Conservation (phyloP, 1,140 invertebrate species). For the Eufriesea mexicana region DNA sequence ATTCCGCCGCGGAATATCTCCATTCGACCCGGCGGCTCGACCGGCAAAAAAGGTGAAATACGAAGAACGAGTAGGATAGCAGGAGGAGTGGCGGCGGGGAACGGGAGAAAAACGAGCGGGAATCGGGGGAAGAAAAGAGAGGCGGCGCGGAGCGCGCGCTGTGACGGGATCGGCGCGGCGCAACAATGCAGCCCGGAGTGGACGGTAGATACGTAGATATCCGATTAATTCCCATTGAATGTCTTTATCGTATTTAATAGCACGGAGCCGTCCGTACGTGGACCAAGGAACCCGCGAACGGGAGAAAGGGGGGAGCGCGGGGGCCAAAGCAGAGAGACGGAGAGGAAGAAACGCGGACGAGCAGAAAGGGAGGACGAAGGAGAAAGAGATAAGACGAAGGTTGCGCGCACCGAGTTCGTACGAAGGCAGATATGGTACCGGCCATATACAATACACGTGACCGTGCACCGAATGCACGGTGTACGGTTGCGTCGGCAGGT, state of each 20-base stretch:
- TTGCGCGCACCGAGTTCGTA: slow-evolving; percentile 41
- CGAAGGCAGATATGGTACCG: slow-evolving; percentile 67
- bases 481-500: slow-evolving; percentile 45
- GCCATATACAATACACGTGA: slow-evolving; percentile 59
- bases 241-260: slow-evolving; percentile 81
- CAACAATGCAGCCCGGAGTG: slow-evolving; percentile 62
- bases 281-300: not conserved
- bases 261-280: not conserved
- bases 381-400: slow-evolving; percentile 60
- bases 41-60: slow-evolving; percentile 37
- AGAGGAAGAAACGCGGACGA: not conserved
- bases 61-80: slow-evolving; percentile 25
- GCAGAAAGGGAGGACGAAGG: slow-evolving; percentile 13
- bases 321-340: too few relatives aligned
- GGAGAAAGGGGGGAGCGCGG: not conserved
- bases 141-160: slow-evolving; percentile 34
- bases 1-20: slow-evolving; percentile 67
- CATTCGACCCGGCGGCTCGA: slow-evolving; percentile 47
- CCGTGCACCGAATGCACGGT: slow-evolving; percentile 49
- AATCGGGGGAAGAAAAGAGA: slow-evolving; percentile 43
- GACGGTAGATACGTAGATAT: slow-evolving; percentile 74
- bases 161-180: slow-evolving; percentile 51
- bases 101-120: slow-evolving; percentile 34
- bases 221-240: slow-evolving; percentile 81
- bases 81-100: slow-evolving; percentile 2